Conservation (phyloP, 2,113 vertebrate genomes). For the Danionella cerebrum region DNA sequence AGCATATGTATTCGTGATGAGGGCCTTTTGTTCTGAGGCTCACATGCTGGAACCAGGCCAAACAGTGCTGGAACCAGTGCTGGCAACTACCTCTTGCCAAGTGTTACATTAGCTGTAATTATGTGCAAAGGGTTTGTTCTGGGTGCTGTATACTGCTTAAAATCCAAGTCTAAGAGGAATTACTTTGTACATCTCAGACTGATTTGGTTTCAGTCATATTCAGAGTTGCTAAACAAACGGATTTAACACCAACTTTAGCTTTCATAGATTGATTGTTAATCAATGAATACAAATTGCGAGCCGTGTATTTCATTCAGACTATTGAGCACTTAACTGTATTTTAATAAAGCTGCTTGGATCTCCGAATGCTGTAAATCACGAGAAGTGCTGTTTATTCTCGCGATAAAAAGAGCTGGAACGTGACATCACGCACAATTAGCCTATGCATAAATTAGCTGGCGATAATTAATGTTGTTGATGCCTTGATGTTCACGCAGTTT, state of each 20-base stretch:
- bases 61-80: constrained; percentile 28
- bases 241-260: no score
- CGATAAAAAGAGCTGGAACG: constrained; percentile 27
- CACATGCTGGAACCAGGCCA: constrained; percentile 32
- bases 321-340: no score
- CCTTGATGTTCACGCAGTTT: constrained; percentile 35
- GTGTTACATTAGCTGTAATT: constrained; percentile 44
- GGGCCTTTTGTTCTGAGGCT: constrained; percentile 1
- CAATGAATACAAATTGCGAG: no score
- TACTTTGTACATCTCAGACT: constrained; percentile 7
- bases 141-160: constrained; percentile 26
- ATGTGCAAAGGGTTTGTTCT: constrained; percentile 30
- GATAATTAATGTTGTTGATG: constrained; percentile 39
- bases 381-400: constrained; percentile 24
- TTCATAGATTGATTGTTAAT: no score
- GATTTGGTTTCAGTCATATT: no score
- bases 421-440: constrained; percentile 39
- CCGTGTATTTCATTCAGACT: no score
- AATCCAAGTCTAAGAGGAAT: constrained; percentile 25
- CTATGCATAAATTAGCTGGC: constrained; percentile 38
- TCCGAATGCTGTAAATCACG: no score
- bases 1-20: neutral
- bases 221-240: no score
- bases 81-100: constrained; percentile 36
- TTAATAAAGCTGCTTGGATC: no score